Evolutionary conservation across 2,888 invertebrate genomes (phyloP), one percentile per base, ranked within the genome.

Genomic region (Apamea sordens): DNA sequence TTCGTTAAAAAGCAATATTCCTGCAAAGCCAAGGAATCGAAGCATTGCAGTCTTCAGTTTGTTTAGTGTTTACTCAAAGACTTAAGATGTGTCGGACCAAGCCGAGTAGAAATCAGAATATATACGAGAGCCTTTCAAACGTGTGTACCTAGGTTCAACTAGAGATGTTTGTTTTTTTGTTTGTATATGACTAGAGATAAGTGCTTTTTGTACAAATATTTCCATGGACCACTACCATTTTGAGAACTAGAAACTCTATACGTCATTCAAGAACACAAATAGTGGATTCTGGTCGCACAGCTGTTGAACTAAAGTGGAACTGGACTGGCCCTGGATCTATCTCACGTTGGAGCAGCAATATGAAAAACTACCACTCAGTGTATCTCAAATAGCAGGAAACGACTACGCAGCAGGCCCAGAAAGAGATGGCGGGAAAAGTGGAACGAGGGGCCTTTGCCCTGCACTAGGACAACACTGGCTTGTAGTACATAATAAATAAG

Each of bases 1-100:
- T 69, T 28, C 18, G 0, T 32, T 50, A 44, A 28, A 70, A 77
- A 70, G 59, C 59, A 61, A 73, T 63, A 53, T 72, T 44, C 13
- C 44, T 63, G 32, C 11, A 73, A 80, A 36, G 50, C 32, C 61
- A 61, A 50, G 21, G n/a, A 71, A 63, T 72, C 21, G 41, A 44
- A n/a, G 50, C 8, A 41, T 63, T 80, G 72, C 32, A 32, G 41
- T 32, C 41, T 80, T 78, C 59, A 80, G 11, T 11, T 11, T 71
- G 4, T 44, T 11, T 32, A 59, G 41, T 80, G 41, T 72, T 80
- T 72, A n/a, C 36, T 11, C 15, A 56, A 13, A 36, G 59, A 59
- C 13, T 68, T 36, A 3, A 61, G 15, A 36, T 41, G 21, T 50
- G 41, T 73, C 1, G n/a, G n/a, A 63, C 41, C 8, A 53, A 32